phyloP scores from a whole-genome alignment of 2,113 vertebrate genomes.

The Corythornis cristatus region DNA sequence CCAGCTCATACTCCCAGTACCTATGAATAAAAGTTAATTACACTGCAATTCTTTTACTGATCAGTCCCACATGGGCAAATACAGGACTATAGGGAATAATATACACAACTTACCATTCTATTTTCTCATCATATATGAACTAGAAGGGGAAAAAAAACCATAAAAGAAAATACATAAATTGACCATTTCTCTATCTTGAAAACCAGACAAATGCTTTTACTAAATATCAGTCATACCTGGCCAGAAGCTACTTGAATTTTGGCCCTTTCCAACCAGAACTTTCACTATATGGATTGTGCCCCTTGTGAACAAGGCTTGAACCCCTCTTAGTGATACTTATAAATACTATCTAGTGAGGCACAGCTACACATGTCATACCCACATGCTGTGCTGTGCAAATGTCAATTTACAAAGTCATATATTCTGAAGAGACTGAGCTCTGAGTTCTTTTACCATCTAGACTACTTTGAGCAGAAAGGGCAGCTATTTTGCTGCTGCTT shows the following conservation, averaged over 20 bases:
- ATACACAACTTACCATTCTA: slow-evolving; percentile 89
- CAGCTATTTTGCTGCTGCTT: neutral
- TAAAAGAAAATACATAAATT: neutral
- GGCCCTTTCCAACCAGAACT: neutral
- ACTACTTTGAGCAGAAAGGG: neutral
- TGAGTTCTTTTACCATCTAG: neutral
- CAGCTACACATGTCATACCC: accelerated
- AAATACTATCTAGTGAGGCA: neutral
- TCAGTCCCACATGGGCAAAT: neutral
- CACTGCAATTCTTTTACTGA: neutral
- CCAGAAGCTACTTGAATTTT: neutral
- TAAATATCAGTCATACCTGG: neutral
- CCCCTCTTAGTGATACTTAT: neutral
- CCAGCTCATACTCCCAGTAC: neutral
- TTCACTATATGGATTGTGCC: neutral
- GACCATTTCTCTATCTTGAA: neutral
- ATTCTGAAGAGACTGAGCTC: neutral
- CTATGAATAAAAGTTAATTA: neutral
- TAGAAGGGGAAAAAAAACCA: slow-evolving; percentile 64
- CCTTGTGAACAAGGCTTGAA: neutral
- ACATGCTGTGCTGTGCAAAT: neutral
- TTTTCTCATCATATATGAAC: slow-evolving; percentile 97
- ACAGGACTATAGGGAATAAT: neutral
- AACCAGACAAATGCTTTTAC: neutral
- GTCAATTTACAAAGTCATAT: neutral